These are phyloP conservation scores for Lingula anatina DNA, from an alignment of 2,888 invertebrate species.

Conservation along the genomic window DNA sequence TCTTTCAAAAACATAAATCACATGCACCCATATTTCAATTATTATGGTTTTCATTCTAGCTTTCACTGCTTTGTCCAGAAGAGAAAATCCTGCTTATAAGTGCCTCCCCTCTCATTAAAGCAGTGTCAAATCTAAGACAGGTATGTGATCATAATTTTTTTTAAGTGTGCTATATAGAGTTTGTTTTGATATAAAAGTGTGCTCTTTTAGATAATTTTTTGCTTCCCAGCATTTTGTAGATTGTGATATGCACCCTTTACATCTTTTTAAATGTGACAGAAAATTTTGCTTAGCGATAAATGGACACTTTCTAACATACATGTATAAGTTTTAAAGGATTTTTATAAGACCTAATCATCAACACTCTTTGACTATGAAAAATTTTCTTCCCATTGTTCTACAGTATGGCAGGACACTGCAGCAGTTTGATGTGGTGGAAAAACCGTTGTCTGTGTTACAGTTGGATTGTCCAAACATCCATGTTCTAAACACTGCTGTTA, in stretches of 20 bases:
- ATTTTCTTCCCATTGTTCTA: too few relatives aligned
- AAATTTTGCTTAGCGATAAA: too few relatives aligned
- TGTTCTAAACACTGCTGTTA: constrained; percentile 57
- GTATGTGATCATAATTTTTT: constrained; percentile 24
- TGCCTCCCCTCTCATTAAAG: constrained; percentile 81
- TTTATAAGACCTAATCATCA: too few relatives aligned
- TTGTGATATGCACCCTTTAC: constrained; percentile 3
- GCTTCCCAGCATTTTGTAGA: too few relatives aligned
- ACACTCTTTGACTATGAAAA: too few relatives aligned
- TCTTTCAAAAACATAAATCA: too few relatives aligned
- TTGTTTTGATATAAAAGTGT: neutral
- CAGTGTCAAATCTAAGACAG: constrained; percentile 75
- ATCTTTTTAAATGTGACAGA: neutral
- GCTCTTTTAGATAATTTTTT: too few relatives aligned
- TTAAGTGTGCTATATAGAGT: constrained; percentile 1
- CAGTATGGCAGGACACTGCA: constrained; percentile 75
- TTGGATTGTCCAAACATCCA: constrained; percentile 59
- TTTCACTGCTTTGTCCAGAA: constrained; percentile 66
- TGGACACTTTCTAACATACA: too few relatives aligned
- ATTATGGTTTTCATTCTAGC: constrained; percentile 22
- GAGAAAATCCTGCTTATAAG: constrained; percentile 72
- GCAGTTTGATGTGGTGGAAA: constrained; percentile 81
- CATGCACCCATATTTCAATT: too few relatives aligned
- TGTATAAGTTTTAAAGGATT: too few relatives aligned
- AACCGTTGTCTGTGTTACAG: constrained; percentile 53